phyloP scores from a whole-genome alignment of 2,888 invertebrate genomes.

The Griposia aprilina region DNA sequence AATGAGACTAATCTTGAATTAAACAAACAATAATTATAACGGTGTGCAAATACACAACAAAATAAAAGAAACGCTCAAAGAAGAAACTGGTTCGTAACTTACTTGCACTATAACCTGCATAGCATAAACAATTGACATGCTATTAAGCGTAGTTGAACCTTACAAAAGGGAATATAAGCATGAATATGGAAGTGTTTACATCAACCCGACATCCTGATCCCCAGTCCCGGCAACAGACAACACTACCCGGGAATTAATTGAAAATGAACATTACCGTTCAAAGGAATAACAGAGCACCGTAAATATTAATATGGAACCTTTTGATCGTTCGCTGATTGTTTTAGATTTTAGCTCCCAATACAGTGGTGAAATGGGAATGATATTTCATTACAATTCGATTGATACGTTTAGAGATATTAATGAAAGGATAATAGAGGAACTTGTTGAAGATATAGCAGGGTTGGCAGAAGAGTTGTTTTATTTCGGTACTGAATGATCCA shows the following conservation, averaged over 20 bases:
- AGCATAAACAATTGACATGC: conserved; percentile 43
- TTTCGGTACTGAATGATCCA: not conserved
- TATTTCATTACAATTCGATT: conserved; percentile 56
- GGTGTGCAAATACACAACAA: not conserved
- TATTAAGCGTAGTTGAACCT: conserved; percentile 27
- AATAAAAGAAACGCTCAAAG: conserved; percentile 25
- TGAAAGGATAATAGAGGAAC: conserved; percentile 47
- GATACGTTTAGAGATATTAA: conserved; percentile 45
- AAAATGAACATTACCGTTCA: conserved; percentile 58
- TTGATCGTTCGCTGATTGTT: conserved; percentile 62
- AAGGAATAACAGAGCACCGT: conserved; percentile 56
- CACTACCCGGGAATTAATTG: conserved; percentile 62
- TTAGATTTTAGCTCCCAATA: conserved; percentile 47
- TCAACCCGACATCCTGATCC: conserved; percentile 37
- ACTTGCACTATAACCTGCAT: conserved; percentile 27
- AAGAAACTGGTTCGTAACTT: not conserved
- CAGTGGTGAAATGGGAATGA: conserved; percentile 30
- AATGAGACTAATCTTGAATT: not conserved
- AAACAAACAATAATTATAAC: not conserved
- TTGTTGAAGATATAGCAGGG: conserved; percentile 7
- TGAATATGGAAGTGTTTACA: conserved; percentile 54
- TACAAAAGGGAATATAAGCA: conserved; percentile 53
- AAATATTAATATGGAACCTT: conserved; percentile 62
- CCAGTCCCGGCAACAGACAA: conserved; percentile 26
- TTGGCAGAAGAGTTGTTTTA: conserved; percentile 3